A percentile compares a stretch with the other conserved stretches of the same genome.
Evolutionary conservation across 2,888 invertebrate genomes (phyloP).

Genomic region (Mactromeris polynyma): DNA sequence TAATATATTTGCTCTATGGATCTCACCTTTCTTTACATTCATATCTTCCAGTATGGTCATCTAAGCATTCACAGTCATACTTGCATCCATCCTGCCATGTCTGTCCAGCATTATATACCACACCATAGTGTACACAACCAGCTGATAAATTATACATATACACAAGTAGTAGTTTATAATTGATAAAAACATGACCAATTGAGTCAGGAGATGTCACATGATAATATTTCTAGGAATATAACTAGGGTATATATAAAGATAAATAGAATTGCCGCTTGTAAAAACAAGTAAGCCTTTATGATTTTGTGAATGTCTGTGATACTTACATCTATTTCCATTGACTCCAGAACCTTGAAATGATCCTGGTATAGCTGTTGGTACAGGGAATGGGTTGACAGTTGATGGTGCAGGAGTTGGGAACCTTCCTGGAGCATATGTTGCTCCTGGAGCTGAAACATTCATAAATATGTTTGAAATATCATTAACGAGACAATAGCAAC

Average conservation of each 20-base stretch:
- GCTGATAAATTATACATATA: no score
- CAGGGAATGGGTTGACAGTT: slow-evolving; percentile 49
- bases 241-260: no score
- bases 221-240: no score
- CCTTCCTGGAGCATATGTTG: slow-evolving; percentile 55
- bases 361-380: slow-evolving; percentile 72
- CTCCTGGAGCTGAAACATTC: slow-evolving; percentile 20
- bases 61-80: slow-evolving; percentile 77
- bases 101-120: slow-evolving; percentile 72
- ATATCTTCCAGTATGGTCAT: slow-evolving; percentile 76
- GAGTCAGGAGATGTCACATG: no score
- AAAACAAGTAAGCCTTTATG: no score
- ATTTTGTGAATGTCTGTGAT: no score
- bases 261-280: no score
- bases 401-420: slow-evolving; percentile 60
- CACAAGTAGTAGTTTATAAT: no score
- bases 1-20: not conserved
- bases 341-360: slow-evolving; percentile 70
- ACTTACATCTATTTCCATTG: slow-evolving; percentile 68
- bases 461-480: not conserved
- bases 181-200: no score
- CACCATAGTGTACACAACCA: slow-evolving; percentile 77
- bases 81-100: slow-evolving; percentile 78
- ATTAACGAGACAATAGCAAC: no score
- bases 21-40: slow-evolving; percentile 72